phyloP scores from a whole-genome alignment of 2,113 vertebrate genomes.

The Podarcis cretensis region DNA sequence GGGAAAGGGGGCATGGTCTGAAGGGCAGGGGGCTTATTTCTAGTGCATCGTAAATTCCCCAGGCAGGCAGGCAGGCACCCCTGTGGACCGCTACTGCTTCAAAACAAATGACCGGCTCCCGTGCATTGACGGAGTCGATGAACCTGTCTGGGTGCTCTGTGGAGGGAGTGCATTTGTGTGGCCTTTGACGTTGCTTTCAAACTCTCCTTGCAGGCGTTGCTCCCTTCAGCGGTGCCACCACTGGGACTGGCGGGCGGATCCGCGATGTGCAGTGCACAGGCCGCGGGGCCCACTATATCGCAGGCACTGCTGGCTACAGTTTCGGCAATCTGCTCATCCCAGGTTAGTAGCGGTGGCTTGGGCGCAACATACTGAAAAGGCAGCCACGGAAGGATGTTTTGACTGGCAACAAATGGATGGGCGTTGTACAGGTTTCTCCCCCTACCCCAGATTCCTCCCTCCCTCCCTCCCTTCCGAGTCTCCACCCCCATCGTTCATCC shows the following conservation, averaged over 20 bases:
- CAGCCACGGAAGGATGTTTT: background rate
- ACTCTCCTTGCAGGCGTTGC: conserved; percentile 78
- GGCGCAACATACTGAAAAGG: background rate
- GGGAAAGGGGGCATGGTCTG: fast-evolving
- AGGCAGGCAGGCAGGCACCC: background rate
- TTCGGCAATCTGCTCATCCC: conserved; percentile 91
- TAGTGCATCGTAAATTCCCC: background rate
- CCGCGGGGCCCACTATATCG: conserved; percentile 88
- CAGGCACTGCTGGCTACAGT: conserved; percentile 92
- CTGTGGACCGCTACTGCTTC: too few relatives aligned
- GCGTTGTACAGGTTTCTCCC: background rate
- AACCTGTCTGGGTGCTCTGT: background rate
- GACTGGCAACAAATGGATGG: background rate
- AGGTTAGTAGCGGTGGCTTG: conserved; percentile 67
- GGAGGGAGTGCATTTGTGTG: background rate
- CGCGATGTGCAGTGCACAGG: conserved; percentile 91
- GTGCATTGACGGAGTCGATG: too few relatives aligned
- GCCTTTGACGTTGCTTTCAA: background rate
- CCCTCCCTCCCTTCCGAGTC: too few relatives aligned
- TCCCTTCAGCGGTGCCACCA: conserved; percentile 91
- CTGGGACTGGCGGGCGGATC: conserved; percentile 91
- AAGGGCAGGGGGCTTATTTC: background rate
- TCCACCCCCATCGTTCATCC: too few relatives aligned
- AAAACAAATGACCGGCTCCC: too few relatives aligned
- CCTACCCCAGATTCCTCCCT: too few relatives aligned